phyloP scores from a whole-genome alignment of 2,113 vertebrate species.

The Salvelinus alpinus region DNA sequence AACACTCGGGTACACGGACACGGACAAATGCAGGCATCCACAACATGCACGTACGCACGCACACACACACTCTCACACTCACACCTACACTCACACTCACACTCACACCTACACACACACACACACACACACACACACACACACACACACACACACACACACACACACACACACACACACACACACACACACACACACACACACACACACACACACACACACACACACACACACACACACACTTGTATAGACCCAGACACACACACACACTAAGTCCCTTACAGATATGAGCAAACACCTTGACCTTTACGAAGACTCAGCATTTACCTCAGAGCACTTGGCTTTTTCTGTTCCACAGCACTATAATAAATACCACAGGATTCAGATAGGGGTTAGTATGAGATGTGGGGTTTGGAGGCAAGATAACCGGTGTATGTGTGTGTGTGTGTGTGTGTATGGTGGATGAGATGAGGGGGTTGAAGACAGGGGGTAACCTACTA shows the following conservation, averaged over 20 bases:
- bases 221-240: not conserved
- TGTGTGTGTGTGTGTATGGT: too few species aligned
- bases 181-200: not conserved
- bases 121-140: not conserved
- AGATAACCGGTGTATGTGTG: constrained; percentile 2
- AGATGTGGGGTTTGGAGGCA: constrained; percentile 32
- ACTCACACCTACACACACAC: constrained; percentile 8
- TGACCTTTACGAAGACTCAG: constrained; percentile 60
- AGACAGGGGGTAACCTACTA: constrained; percentile 11
- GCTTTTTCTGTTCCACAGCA: constrained; percentile 44
- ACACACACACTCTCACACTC: not conserved
- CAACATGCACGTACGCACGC: constrained; percentile 6
- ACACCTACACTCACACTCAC: too few species aligned
- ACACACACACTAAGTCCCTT: not conserved
- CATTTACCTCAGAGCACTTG: constrained; percentile 29
- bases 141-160: not conserved
- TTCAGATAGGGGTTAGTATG: not conserved
- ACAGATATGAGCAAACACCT: constrained; percentile 17
- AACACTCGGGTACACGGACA: constrained; percentile 35
- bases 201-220: constrained; percentile 13
- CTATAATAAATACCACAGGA: not conserved
- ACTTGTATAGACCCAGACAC: not conserved
- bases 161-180: too few species aligned
- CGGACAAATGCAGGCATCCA: not conserved
- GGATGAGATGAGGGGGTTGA: constrained; percentile 19